Conservation (phyloP, 2,113 vertebrate species). For the Paedocypris sp. region DNA sequence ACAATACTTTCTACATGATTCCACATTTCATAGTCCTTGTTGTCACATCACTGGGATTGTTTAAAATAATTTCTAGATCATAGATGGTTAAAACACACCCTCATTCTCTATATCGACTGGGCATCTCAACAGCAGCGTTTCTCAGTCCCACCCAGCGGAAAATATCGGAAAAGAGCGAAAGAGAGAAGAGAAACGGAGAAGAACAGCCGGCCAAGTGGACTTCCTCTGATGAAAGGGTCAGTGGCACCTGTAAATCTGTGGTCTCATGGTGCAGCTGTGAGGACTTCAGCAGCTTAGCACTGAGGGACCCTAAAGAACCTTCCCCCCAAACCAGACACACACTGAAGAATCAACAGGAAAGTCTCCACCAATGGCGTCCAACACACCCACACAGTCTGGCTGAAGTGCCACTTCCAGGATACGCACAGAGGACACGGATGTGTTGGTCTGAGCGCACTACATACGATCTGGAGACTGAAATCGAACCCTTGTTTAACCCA, state of each 20-base stretch:
- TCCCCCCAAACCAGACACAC: slow-evolving; percentile 20
- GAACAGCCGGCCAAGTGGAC: slow-evolving; percentile 47
- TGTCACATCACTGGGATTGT: too few relatives aligned
- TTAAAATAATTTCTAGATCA: too few relatives aligned
- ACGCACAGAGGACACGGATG: too few relatives aligned
- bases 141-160: too few relatives aligned
- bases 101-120: too few relatives aligned
- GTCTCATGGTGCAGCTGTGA: slow-evolving; percentile 41
- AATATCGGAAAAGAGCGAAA: slow-evolving; percentile 9
- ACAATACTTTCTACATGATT: too few relatives aligned
- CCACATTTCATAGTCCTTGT: too few relatives aligned
- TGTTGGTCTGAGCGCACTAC: neutral
- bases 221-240: slow-evolving; percentile 69
- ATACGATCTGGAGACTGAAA: too few relatives aligned
- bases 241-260: slow-evolving; percentile 66
- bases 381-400: slow-evolving; percentile 17
- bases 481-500: too few relatives aligned
- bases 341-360: slow-evolving; percentile 16
- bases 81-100: too few relatives aligned
- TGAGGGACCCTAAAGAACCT: slow-evolving; percentile 35
- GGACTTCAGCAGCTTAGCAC: slow-evolving; percentile 30
- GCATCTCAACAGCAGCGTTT: too few relatives aligned
- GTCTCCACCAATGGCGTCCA: slow-evolving; percentile 4
- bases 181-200: slow-evolving; percentile 27
- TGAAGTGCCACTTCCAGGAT: too few relatives aligned